Conservation (phyloP, 2,113 vertebrate species). For the Nothocercus nigrocapillus region DNA sequence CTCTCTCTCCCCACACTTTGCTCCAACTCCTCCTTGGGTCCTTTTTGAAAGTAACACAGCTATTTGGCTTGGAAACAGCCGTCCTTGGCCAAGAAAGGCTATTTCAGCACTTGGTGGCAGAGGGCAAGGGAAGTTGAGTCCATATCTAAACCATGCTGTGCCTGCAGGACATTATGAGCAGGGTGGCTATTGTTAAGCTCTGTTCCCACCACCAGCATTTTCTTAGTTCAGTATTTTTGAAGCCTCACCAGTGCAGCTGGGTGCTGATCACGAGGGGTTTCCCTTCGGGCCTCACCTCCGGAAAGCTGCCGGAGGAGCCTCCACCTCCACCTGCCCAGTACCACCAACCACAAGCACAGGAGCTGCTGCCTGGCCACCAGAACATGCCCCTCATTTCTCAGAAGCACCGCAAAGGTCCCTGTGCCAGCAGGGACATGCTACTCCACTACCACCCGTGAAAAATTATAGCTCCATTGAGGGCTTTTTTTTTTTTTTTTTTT, state of each 20-base stretch:
- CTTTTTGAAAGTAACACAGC: not conserved
- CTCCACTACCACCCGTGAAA: not conserved
- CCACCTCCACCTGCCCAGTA: not conserved
- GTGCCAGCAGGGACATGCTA: not conserved
- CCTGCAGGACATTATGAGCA: rapidly evolving
- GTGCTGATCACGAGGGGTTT: too few relatives aligned
- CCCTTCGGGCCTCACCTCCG: too few relatives aligned
- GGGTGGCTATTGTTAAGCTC: not conserved
- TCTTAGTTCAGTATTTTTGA: not conserved
- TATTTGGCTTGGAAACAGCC: not conserved
- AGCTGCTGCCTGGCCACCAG: not conserved
- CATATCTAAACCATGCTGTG: not conserved
- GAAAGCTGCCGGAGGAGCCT: not conserved
- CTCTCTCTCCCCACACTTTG: not conserved
- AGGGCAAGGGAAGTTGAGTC: not conserved
- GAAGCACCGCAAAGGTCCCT: not conserved
- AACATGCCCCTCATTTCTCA: not conserved
- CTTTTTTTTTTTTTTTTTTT: not conserved
- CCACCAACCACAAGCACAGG: not conserved
- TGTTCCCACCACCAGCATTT: not conserved
- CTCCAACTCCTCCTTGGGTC: not conserved
- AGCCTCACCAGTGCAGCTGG: rapidly evolving
- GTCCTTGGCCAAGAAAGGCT: not conserved
- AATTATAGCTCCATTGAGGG: not conserved
- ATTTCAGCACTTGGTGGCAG: not conserved